phyloP scores from a whole-genome alignment of 2,113 vertebrate species.

The Salvelinus sp. region DNA sequence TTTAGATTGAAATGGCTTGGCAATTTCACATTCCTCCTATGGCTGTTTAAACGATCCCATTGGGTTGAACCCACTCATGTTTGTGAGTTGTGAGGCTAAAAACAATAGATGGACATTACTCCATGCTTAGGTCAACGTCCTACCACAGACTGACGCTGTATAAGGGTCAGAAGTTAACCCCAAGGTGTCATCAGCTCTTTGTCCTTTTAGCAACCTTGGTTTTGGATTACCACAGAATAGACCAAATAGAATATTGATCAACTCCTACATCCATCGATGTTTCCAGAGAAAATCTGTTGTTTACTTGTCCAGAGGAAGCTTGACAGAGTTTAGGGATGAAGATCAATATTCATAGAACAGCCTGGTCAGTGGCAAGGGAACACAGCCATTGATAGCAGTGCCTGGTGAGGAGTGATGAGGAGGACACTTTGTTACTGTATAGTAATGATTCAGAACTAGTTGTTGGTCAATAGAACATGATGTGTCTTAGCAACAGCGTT shows the following conservation, averaged over 20 bases:
- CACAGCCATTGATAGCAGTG: not conserved
- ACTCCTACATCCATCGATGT: not conserved
- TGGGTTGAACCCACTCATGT: not conserved
- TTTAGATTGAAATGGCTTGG: not conserved
- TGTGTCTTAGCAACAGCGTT: not conserved
- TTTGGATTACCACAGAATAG: not conserved
- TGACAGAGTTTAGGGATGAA: not conserved
- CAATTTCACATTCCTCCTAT: too few relatives aligned
- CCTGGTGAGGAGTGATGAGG: not conserved
- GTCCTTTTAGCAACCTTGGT: not conserved
- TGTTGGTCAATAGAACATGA: constrained; percentile 32
- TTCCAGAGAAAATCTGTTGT: constrained; percentile 5
- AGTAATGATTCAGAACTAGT: not conserved
- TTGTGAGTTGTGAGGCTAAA: not conserved
- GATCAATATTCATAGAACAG: not conserved
- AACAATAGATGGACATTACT: not conserved
- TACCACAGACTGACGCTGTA: not conserved
- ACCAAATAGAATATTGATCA: not conserved
- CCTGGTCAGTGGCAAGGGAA: not conserved
- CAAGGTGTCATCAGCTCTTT: not conserved
- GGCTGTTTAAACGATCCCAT: not conserved
- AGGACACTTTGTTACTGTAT: not conserved
- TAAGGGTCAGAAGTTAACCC: not conserved
- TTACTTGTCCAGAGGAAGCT: not conserved
- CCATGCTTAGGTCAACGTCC: not conserved